phyloP scores from a whole-genome alignment of 2,113 vertebrate species.

The Thryonomys swinderianus region DNA sequence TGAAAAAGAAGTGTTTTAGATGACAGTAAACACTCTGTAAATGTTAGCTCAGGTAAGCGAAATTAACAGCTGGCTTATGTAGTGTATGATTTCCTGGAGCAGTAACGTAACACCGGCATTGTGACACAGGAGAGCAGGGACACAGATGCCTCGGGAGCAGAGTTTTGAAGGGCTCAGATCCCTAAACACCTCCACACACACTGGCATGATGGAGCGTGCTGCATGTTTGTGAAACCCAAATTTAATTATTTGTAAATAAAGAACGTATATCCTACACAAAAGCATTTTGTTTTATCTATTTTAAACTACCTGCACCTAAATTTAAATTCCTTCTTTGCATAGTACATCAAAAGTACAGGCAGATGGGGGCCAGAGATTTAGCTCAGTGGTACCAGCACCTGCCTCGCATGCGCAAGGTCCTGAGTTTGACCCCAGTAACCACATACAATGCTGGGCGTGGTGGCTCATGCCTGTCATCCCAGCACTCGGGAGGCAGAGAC shows the following conservation, averaged over 20 bases:
- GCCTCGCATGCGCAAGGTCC: too few species aligned
- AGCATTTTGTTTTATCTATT: neutral
- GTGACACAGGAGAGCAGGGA: neutral
- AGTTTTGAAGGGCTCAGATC: neutral
- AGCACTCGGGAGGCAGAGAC: too few species aligned
- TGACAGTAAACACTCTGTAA: neutral
- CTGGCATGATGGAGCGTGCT: neutral
- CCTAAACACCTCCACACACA: neutral
- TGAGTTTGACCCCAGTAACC: too few species aligned
- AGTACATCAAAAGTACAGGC: neutral
- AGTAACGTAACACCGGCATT: neutral
- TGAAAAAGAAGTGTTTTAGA: constrained; percentile 13
- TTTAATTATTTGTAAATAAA: constrained; percentile 36
- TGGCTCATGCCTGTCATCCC: too few species aligned
- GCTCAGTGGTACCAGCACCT: too few species aligned
- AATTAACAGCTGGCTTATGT: neutral
- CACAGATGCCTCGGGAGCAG: neutral
- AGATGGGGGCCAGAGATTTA: too few species aligned
- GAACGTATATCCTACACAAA: neutral
- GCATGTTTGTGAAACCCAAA: neutral
- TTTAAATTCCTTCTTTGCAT: neutral
- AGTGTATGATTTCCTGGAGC: neutral
- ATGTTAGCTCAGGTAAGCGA: neutral
- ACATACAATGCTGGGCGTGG: too few species aligned
- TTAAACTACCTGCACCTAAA: neutral